Conservation (phyloP, 2,888 invertebrate genomes). For the Ceramica pisi region DNA sequence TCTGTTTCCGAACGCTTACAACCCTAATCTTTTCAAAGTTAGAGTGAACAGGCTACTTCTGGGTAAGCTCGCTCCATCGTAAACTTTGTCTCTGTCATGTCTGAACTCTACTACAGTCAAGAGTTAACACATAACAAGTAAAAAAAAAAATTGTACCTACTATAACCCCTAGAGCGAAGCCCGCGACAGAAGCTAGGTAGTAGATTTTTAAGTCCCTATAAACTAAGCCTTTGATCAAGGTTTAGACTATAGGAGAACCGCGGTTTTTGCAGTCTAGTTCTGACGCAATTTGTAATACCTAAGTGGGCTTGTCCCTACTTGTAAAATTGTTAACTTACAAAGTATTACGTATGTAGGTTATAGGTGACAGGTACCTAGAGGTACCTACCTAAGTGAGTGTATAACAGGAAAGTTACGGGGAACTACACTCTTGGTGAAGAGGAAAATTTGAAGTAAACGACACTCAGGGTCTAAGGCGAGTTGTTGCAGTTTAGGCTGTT, state of each 20-base stretch:
- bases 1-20: too few relatives aligned
- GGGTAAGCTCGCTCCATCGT: too few relatives aligned
- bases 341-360: conserved; percentile 17
- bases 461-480: neutral
- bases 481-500: neutral
- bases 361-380: neutral
- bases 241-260: neutral
- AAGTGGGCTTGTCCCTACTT: conserved; percentile 54
- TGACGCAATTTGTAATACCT: conserved; percentile 38
- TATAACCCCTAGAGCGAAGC: too few relatives aligned
- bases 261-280: neutral
- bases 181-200: too few relatives aligned
- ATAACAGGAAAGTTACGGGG: conserved; percentile 41
- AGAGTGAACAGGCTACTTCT: too few relatives aligned
- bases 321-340: conserved; percentile 32
- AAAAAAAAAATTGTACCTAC: too few relatives aligned
- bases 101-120: too few relatives aligned
- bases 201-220: too few relatives aligned
- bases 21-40: too few relatives aligned
- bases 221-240: neutral
- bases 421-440: conserved; percentile 22
- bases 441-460: conserved; percentile 15
- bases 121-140: too few relatives aligned
- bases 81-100: too few relatives aligned
- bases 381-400: conserved; percentile 13